phyloP scores from a whole-genome alignment of 2,797 vertebrate genomes.

The Etheostoma perlongum region DNA sequence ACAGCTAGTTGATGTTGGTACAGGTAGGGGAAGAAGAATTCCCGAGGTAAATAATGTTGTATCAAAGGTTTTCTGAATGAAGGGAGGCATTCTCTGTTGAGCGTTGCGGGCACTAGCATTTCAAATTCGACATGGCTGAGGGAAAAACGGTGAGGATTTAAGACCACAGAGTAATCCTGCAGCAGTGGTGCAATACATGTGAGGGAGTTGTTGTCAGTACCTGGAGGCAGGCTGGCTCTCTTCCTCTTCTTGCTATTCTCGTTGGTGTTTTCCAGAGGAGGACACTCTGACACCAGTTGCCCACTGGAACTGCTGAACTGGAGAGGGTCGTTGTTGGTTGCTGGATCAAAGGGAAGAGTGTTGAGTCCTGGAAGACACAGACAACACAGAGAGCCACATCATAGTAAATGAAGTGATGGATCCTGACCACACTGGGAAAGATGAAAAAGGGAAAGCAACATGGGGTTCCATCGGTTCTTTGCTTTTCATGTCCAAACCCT shows the following conservation, averaged over 20 bases:
- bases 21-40: slow-evolving; percentile 20
- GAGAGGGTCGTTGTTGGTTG: slow-evolving; percentile 87
- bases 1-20: slow-evolving; percentile 34
- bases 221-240: slow-evolving; percentile 87
- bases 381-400: slow-evolving; percentile 37
- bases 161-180: slow-evolving; percentile 38
- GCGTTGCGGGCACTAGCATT: slow-evolving; percentile 29
- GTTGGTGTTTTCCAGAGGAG: slow-evolving; percentile 85
- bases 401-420: slow-evolving; percentile 1
- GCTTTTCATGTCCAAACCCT: slow-evolving; percentile 23
- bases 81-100: slow-evolving; percentile 19
- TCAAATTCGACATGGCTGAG: slow-evolving; percentile 37
- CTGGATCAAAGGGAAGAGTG: slow-evolving; percentile 90
- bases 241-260: slow-evolving; percentile 91
- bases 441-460: slow-evolving; percentile 3
- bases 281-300: slow-evolving; percentile 83
- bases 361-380: slow-evolving; percentile 88
- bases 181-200: slow-evolving; percentile 5
- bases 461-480: background rate
- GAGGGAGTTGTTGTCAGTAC: slow-evolving; percentile 75
- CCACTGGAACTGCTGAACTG: slow-evolving; percentile 85
- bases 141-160: slow-evolving; percentile 38
- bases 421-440: background rate
- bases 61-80: slow-evolving; percentile 39
- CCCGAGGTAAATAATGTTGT: slow-evolving; percentile 28